Evolutionary conservation across 2,797 vertebrate species (phyloP), one percentile per base, ranked within the genome.

Genomic region (Rhadinocentrus ornatus): DNA sequence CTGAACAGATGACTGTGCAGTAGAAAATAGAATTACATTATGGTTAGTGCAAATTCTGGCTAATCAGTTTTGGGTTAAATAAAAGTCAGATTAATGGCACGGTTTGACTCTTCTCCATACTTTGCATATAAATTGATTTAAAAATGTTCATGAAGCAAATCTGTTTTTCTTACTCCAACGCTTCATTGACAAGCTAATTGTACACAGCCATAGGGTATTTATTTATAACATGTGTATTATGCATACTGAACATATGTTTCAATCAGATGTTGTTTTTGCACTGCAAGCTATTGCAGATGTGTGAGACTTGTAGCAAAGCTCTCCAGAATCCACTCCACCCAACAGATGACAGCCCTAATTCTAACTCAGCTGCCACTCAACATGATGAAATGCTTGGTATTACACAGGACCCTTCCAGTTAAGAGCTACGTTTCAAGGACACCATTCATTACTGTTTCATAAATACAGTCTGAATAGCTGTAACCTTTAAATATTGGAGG

Each of bases 241-340:
- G 52, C 6, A 39, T 63, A 48, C 37, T 3, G 2, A 75, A 71
- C 84, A 86, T 84, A 75, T 79, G 67, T 62, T 80, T 70, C 48
- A 74, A 24, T 70, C 70, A 83, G 66, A 70, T 85, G 77, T 69
- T 58, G 59, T 70, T 67, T 67, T 70, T 57, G 65, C 65, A n/a
- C 65, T 71, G 52, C 50, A 26, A 76, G 71, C 64, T 10, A 12
- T 2, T 72, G 39, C 62, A 76, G 66, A 77, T 81, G 56, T 56
- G 52, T 52, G 50, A 56, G 61, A 60, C 60, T 65, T 35, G 16
- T 61, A 46, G 77, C 3, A 34, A 64, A 70, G 67, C 73, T 62
- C 59, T 77, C 10, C 0, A 41, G 22, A 37, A 59, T 53, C 22
- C 46, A 26, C 46, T 80, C 54, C 16, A 18, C 66, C 15, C 75